These are phyloP conservation scores for Kradibia gibbosae DNA, from an alignment of 1,140 invertebrate genomes.

Conservation along the genomic window DNA sequence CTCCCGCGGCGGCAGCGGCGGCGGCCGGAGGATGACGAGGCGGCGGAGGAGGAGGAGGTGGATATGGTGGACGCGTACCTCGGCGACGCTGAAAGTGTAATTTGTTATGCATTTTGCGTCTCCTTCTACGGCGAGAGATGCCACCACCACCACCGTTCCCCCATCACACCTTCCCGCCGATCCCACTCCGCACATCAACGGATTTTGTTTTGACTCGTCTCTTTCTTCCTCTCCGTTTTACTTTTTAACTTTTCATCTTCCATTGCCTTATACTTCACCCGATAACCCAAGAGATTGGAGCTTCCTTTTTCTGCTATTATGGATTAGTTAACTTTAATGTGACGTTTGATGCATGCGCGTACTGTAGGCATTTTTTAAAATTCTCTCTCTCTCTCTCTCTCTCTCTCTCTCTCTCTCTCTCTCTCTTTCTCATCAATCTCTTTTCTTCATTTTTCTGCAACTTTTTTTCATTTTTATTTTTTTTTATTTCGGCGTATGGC, in stretches of 20 bases:
- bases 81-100: slow-evolving; percentile 44
- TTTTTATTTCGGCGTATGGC: background rate
- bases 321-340: background rate
- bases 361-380: background rate
- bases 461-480: background rate
- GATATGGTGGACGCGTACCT: slow-evolving; percentile 9
- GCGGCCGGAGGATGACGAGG: background rate
- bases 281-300: slow-evolving; percentile 31
- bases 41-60: background rate
- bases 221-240: background rate
- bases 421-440: background rate
- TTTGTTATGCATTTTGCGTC: slow-evolving; percentile 46
- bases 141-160: background rate
- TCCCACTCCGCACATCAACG: background rate
- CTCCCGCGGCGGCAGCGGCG: background rate
- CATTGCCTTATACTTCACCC: slow-evolving; percentile 17
- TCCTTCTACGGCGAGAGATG: slow-evolving; percentile 18
- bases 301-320: slow-evolving; percentile 29
- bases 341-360: slow-evolving; percentile 12
- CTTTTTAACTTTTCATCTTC: slow-evolving; percentile 2
- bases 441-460: background rate
- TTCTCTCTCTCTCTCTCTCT: background rate
- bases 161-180: background rate
- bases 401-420: background rate
- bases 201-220: background rate